Evolutionary conservation across 2,113 vertebrate genomes (phyloP).

Genomic region (Saguinus midas): DNA sequence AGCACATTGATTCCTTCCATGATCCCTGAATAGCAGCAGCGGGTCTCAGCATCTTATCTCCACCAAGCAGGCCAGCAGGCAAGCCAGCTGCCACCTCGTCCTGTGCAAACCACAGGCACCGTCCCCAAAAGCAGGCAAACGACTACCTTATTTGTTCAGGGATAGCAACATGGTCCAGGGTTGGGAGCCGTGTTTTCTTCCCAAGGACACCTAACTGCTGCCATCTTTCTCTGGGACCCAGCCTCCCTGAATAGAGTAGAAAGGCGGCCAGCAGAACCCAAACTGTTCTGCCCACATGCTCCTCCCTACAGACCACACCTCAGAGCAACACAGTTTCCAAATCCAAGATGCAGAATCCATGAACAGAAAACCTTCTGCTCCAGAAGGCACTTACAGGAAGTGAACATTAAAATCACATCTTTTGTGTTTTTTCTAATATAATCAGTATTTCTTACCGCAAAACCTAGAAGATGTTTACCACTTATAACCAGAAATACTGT

Average conservation of each 20-base stretch:
- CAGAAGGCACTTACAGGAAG: no score
- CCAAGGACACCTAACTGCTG: constrained; percentile 18
- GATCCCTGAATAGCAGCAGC: background rate
- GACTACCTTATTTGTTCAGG: constrained; percentile 46
- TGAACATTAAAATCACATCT: no score
- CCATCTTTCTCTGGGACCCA: constrained; percentile 12
- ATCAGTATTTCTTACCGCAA: background rate
- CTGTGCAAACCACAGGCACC: background rate
- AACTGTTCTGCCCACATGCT: background rate
- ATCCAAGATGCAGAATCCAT: background rate
- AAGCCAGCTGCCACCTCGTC: background rate
- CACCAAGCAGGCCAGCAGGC: constrained; percentile 21
- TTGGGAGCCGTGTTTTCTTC: background rate
- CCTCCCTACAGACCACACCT: background rate
- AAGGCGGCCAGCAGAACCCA: background rate
- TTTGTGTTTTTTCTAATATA: background rate
- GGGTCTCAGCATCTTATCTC: constrained; percentile 27
- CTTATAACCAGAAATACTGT: background rate
- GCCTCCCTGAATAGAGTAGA: background rate
- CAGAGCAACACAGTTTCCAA: background rate
- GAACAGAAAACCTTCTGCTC: background rate
- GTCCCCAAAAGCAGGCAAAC: background rate
- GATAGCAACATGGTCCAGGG: background rate
- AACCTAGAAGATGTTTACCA: background rate
- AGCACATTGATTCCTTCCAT: constrained; percentile 16